These are phyloP conservation scores for Merops nubicus DNA, from an alignment of 2,113 vertebrate genomes.

Conservation along the genomic window DNA sequence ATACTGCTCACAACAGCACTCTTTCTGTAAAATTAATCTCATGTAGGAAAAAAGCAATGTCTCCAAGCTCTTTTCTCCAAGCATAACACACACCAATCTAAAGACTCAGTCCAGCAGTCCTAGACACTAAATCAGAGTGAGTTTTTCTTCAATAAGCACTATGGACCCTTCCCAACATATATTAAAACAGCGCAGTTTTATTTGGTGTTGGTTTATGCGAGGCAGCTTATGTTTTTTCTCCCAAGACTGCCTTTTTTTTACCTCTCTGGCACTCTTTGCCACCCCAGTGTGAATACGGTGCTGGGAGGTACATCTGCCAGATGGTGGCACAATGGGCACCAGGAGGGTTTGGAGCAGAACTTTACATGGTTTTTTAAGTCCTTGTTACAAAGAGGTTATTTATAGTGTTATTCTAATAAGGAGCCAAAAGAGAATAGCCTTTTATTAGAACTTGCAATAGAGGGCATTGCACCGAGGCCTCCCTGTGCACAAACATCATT, in stretches of 20 bases:
- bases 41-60: neutral
- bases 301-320: neutral
- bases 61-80: neutral
- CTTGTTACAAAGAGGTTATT: constrained; percentile 60
- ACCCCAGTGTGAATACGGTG: neutral
- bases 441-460: constrained; percentile 29
- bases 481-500: neutral
- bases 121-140: neutral
- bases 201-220: neutral
- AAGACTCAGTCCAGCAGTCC: neutral
- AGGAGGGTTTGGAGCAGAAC: constrained; percentile 20
- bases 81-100: neutral
- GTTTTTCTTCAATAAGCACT: neutral
- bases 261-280: neutral
- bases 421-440: constrained; percentile 48
- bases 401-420: constrained; percentile 36
- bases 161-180: neutral
- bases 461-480: constrained; percentile 11
- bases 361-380: neutral
- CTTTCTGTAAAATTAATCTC: neutral
- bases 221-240: neutral
- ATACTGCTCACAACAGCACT: neutral
- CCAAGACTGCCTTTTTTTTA: neutral
- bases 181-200: neutral
- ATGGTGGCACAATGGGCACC: constrained; percentile 43